Evolutionary conservation across 2,888 invertebrate species (phyloP), one percentile per base, ranked within the genome.

Genomic region (Platypus cylindrus): DNA sequence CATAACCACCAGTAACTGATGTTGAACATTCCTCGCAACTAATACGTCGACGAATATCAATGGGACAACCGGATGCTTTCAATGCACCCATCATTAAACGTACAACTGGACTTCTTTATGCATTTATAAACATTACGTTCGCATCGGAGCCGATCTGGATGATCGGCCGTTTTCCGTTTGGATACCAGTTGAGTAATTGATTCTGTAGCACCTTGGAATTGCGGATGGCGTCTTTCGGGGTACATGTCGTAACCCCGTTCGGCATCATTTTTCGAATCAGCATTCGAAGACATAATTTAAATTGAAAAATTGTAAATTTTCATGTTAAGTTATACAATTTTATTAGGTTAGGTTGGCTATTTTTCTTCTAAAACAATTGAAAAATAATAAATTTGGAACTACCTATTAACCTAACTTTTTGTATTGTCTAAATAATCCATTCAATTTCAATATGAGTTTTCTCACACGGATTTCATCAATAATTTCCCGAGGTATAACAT

Each of bases 11-110:
- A 50, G 79, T 87, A 0, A 94, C 86, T 5, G 73, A 67, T 8
- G 69, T 62, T 52, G 80, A 78, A 63, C 95, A 95, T 13, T 80
- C 75, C 67, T 95, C 95, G 66, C 94, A 95, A 1, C 86, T 78
- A 46, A 94, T 78, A 55, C 95, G 93, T 38, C 94, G 71, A 25
- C 83, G 65, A 16, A 91, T 70, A 55, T 93, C 84, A 37, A 94
- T 64, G 17, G 78, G 73, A 60, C 85, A 86, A 51, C 85, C 85
- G 41, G 81, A 74, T 50, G 73, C 71, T 54, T 77, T 83, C 7
- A 91, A 61, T 9, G 90, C 90, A 33, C 75, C 78, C 70, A 87
- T 69, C 83, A 91, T 80, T 13, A 89, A 59, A 60, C 82, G 84
- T 0, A 91, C 79, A 22, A 89, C 61, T 2, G 85, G 77, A 68